Conservation (phyloP, 2,797 vertebrate genomes). For the Coregonus ussuriensis region DNA sequence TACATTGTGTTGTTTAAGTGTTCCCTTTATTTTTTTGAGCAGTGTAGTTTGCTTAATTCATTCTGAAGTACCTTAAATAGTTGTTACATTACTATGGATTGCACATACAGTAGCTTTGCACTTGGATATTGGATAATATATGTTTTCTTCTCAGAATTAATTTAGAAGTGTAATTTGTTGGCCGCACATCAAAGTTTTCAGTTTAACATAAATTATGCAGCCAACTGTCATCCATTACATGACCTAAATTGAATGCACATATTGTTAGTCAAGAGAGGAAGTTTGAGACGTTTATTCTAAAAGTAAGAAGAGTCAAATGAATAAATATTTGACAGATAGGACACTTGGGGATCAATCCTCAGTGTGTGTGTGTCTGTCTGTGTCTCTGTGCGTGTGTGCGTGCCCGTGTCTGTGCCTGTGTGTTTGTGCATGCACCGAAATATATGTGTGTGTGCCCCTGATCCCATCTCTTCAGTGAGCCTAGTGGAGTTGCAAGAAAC, state of each 20-base stretch:
- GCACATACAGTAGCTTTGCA: background rate
- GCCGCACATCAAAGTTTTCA: slow-evolving; percentile 71
- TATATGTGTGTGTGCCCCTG: no score
- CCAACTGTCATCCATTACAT: slow-evolving; percentile 73
- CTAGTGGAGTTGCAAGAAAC: slow-evolving; percentile 47
- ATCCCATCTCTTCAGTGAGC: slow-evolving; percentile 32
- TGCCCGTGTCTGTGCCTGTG: no score
- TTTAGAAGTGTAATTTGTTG: slow-evolving; percentile 68
- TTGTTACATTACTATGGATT: background rate
- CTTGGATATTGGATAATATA: background rate
- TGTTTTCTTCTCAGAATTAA: background rate
- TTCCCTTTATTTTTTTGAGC: no score
- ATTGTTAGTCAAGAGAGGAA: slow-evolving; percentile 64
- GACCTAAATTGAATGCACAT: slow-evolving; percentile 65
- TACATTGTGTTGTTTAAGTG: no score
- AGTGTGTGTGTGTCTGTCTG: slow-evolving; percentile 43
- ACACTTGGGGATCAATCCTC: slow-evolving; percentile 58
- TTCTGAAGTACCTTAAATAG: background rate
- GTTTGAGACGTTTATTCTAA: slow-evolving; percentile 54
- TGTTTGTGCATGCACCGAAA: no score
- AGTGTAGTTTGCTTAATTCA: background rate
- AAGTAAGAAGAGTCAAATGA: slow-evolving; percentile 65
- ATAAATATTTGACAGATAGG: slow-evolving; percentile 51
- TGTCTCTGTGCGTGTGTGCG: no score
- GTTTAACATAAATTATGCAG: slow-evolving; percentile 78